A percentile compares a stretch with the other conserved stretches of the same genome.
These are phyloP conservation scores for Stomorhina lunata DNA, from an alignment of 2,888 invertebrate species.

Conservation along the genomic window DNA sequence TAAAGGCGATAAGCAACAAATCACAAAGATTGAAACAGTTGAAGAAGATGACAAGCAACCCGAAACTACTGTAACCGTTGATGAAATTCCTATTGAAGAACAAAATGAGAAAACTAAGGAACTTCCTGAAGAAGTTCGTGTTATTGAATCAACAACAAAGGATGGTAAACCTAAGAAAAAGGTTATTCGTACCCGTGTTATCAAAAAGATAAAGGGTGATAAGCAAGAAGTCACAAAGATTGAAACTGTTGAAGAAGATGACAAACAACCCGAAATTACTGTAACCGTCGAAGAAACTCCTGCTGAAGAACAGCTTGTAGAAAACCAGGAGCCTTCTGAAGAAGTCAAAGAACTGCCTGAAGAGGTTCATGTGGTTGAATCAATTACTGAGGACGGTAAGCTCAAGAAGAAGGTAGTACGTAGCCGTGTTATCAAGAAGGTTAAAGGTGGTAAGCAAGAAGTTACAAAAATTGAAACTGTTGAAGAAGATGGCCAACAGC, in stretches of 20 bases:
- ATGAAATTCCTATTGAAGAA: constrained; percentile 56
- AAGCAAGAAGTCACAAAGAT: constrained; percentile 63
- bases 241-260: constrained; percentile 61
- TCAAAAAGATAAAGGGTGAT: constrained; percentile 57
- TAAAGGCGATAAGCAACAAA: constrained; percentile 58
- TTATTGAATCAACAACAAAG: constrained; percentile 51
- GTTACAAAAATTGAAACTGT: constrained; percentile 61
- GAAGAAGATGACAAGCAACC: constrained; percentile 60
- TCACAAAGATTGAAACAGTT: constrained; percentile 59
- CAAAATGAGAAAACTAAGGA: constrained; percentile 37
- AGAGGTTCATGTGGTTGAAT: constrained; percentile 54
- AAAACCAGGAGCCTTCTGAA: constrained; percentile 30
- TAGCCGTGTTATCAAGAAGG: constrained; percentile 58
- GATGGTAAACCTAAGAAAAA: constrained; percentile 58
- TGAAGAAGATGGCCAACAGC: constrained; percentile 58
- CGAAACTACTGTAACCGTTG: constrained; percentile 59
- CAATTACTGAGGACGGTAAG: constrained; percentile 55
- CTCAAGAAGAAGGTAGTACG: constrained; percentile 52
- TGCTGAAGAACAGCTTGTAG: constrained; percentile 42
- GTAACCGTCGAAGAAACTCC: constrained; percentile 58
- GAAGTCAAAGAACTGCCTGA: constrained; percentile 46
- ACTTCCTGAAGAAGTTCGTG: constrained; percentile 57
- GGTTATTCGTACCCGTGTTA: constrained; percentile 53
- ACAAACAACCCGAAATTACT: constrained; percentile 54
- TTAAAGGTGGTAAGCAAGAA: constrained; percentile 59